phyloP scores from a whole-genome alignment of 2,888 invertebrate species.

The Polymixis lichenea region DNA sequence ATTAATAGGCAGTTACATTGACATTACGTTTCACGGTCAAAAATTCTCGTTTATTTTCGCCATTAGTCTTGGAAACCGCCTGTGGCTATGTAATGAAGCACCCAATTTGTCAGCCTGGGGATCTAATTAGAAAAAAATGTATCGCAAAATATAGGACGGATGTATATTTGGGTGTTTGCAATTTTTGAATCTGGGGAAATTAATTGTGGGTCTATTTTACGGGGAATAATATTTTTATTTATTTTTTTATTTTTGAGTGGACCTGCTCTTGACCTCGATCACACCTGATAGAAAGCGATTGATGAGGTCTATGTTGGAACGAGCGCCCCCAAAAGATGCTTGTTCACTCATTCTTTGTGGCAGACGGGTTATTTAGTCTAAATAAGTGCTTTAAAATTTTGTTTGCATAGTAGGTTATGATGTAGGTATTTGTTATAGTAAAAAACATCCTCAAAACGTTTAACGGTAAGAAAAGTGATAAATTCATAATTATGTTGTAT shows the following conservation, averaged over 20 bases:
- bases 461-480: background rate
- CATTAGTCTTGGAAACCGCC: constrained; percentile 56
- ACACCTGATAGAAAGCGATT: too few species aligned
- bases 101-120: constrained; percentile 56
- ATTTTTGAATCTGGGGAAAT: constrained; percentile 7
- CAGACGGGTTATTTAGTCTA: background rate
- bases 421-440: background rate
- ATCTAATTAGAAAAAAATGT: constrained; percentile 52
- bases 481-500: too few species aligned
- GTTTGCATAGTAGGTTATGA: background rate
- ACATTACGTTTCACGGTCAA: constrained; percentile 42
- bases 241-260: too few species aligned
- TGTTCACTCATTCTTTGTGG: too few species aligned
- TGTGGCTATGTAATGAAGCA: constrained; percentile 59
- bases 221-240: background rate
- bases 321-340: too few species aligned
- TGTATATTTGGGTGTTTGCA: constrained; percentile 3
- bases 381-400: background rate
- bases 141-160: constrained; percentile 27
- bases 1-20: constrained; percentile 24
- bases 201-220: background rate
- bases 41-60: constrained; percentile 58
- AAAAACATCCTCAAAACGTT: background rate
- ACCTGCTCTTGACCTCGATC: too few species aligned
- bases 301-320: too few species aligned